Evolutionary conservation across 1,140 invertebrate genomes (phyloP).

Genomic region (Heliconius hewitsoni): DNA sequence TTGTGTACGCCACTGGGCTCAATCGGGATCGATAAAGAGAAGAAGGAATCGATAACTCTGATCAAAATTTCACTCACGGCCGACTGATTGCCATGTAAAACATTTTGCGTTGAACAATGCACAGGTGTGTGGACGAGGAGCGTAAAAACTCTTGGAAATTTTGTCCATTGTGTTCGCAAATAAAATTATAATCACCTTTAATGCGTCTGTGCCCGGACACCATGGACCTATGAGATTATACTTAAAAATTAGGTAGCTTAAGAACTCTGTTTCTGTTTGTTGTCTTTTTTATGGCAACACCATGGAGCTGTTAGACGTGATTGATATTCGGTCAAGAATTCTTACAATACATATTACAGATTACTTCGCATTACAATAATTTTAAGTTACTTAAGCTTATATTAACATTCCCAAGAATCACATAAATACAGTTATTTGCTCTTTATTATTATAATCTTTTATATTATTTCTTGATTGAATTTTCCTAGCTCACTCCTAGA

Average conservation of each 20-base stretch:
- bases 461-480: slow-evolving; percentile 20
- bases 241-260: slow-evolving; percentile 19
- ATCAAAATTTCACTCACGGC: slow-evolving; percentile 52
- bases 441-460: slow-evolving; percentile 25
- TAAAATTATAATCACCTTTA: slow-evolving; percentile 50
- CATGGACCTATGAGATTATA: slow-evolving; percentile 31
- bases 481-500: slow-evolving; percentile 22
- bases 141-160: slow-evolving; percentile 57
- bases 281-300: not conserved
- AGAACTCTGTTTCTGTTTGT: not conserved
- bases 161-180: slow-evolving; percentile 55
- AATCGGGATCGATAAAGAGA: too few relatives aligned
- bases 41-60: slow-evolving; percentile 15
- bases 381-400: not conserved
- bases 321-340: not conserved
- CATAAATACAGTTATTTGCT: not conserved
- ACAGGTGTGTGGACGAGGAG: slow-evolving; percentile 51
- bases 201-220: slow-evolving; percentile 39
- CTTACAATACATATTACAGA: not conserved
- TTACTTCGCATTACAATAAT: not conserved
- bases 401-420: slow-evolving; percentile 22
- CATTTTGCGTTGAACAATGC: slow-evolving; percentile 49
- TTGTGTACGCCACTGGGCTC: too few relatives aligned
- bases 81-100: slow-evolving; percentile 47
- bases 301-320: not conserved